Conservation (phyloP, 2,888 invertebrate genomes). For the Cerastis rubricosa region DNA sequence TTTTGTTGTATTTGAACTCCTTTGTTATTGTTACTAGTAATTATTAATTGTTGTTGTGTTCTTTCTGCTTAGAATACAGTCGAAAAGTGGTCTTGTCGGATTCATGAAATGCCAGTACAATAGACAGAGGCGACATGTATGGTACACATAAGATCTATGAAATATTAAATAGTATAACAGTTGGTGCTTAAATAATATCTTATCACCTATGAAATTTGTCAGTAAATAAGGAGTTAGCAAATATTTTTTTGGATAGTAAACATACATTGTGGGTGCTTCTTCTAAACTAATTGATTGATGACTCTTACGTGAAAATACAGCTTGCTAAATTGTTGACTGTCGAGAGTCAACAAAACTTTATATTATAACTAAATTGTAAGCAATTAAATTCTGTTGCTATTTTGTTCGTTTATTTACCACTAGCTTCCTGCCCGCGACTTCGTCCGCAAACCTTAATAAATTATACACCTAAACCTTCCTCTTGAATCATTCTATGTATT, state of each 20-base stretch:
- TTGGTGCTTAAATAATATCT: background rate
- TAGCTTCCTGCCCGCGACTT: too few species aligned
- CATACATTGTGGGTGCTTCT: background rate
- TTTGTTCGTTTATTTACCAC: too few species aligned
- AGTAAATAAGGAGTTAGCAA: background rate
- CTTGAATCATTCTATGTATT: too few species aligned
- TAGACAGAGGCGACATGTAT: constrained; percentile 6
- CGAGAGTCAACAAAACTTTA: background rate
- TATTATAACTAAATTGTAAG: too few species aligned
- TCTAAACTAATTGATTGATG: background rate
- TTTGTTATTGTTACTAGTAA: background rate
- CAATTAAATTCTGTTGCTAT: too few species aligned
- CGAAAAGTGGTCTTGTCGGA: background rate
- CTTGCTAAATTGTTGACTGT: background rate
- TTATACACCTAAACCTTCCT: too few species aligned
- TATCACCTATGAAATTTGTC: background rate
- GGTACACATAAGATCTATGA: background rate
- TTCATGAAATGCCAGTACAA: background rate
- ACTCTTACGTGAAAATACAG: background rate
- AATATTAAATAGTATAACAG: background rate
- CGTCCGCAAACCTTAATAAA: too few species aligned
- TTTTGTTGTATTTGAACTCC: background rate
- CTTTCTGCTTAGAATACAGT: background rate
- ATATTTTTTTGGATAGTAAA: background rate
- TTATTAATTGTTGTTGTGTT: background rate